Evolutionary conservation across 2,113 vertebrate species (phyloP).

Genomic region (Lanius collurio): DNA sequence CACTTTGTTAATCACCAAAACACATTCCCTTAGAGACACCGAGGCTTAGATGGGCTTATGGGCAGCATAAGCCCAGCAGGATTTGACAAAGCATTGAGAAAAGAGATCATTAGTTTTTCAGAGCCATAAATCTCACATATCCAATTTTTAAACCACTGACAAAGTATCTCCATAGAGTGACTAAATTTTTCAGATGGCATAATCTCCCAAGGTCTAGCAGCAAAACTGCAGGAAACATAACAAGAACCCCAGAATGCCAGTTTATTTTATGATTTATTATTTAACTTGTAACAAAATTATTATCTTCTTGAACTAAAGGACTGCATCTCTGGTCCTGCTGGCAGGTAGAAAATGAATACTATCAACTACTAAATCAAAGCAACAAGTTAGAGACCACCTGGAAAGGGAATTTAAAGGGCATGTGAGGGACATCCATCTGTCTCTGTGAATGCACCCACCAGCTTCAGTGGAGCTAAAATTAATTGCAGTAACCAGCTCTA

Average conservation of each 20-base stretch:
- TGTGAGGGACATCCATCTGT: not conserved
- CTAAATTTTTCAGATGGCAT: slow-evolving; percentile 46
- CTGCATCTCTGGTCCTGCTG: not conserved
- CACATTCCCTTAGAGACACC: not conserved
- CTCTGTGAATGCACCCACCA: not conserved
- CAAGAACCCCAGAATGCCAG: not conserved
- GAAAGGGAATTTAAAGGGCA: not conserved
- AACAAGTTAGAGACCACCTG: not conserved
- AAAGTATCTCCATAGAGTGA: slow-evolving; percentile 58
- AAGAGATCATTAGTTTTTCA: slow-evolving; percentile 51
- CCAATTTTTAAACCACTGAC: slow-evolving; percentile 64
- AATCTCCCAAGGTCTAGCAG: slow-evolving; percentile 26
- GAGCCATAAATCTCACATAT: slow-evolving; percentile 30
- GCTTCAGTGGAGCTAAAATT: not conserved
- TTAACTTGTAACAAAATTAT: not conserved
- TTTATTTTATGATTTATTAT: slow-evolving; percentile 2
- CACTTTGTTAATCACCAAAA: slow-evolving; percentile 30
- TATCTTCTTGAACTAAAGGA: not conserved
- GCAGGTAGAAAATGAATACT: not conserved
- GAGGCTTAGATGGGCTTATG: not conserved
- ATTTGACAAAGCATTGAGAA: slow-evolving; percentile 57
- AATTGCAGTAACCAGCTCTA: not conserved
- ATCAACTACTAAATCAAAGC: not conserved
- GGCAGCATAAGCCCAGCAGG: not conserved
- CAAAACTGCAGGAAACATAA: not conserved